A percentile compares a stretch with the other conserved stretches of the same genome.
Evolutionary conservation across 1,140 invertebrate species (phyloP).

Genomic region (Leptestheria dahalacensis): DNA sequence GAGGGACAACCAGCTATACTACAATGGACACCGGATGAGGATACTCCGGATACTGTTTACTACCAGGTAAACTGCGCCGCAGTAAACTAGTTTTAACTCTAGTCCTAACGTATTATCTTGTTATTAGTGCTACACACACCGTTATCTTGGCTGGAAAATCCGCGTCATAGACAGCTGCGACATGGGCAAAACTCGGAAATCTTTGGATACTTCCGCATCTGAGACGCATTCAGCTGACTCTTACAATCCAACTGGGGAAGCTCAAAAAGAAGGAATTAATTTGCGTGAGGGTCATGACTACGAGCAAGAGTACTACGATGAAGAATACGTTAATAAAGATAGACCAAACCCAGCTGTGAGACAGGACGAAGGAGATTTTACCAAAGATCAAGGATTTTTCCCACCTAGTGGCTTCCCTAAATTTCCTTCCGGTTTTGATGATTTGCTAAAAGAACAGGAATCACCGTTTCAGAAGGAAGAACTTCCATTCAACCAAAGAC

Average conservation of each 20-base stretch:
- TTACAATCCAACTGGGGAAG: no score
- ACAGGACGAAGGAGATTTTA: background rate
- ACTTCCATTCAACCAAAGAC: background rate
- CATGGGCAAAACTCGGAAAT: background rate
- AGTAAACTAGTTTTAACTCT: background rate
- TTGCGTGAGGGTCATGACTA: background rate
- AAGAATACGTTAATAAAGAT: background rate
- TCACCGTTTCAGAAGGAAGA: background rate
- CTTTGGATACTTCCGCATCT: background rate
- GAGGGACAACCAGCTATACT: constrained; percentile 67
- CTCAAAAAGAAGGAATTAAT: background rate
- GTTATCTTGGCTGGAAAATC: constrained; percentile 88
- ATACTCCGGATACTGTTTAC: constrained; percentile 80
- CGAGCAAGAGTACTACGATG: background rate
- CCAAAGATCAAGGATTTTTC: background rate
- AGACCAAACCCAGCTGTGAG: background rate
- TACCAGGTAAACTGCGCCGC: constrained; percentile 51
- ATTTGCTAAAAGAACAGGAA: constrained; percentile 8
- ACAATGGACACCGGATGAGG: constrained; percentile 68
- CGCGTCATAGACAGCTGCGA: constrained; percentile 65
- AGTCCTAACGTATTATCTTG: constrained; percentile 7
- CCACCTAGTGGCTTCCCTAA: background rate
- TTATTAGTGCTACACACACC: constrained; percentile 73
- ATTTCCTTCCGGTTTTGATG: constrained; percentile 9
- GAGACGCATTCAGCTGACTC: background rate